Conservation (phyloP, 2,797 vertebrate species). For the Manis crassicaudata region DNA sequence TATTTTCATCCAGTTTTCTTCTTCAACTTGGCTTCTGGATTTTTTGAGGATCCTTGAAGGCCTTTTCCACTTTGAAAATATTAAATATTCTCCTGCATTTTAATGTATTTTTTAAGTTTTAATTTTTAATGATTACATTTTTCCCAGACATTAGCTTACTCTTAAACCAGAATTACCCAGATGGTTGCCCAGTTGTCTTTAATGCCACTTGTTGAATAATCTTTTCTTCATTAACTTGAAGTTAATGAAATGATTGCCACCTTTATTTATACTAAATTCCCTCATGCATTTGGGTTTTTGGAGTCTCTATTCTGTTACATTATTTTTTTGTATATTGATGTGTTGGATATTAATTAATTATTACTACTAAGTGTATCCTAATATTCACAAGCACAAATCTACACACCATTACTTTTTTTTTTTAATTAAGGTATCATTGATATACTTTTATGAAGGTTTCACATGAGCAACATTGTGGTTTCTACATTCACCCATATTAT, state of each 20-base stretch:
- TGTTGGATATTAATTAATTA: neutral
- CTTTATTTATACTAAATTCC: neutral
- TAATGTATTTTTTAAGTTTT: neutral
- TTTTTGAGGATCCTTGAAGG: constrained; percentile 11
- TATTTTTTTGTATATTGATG: neutral
- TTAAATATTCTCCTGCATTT: neutral
- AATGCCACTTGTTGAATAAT: neutral
- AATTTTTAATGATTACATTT: neutral
- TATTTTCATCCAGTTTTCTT: neutral
- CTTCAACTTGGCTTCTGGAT: neutral
- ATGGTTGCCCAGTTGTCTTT: neutral
- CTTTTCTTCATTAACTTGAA: constrained; percentile 16
- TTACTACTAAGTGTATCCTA: neutral
- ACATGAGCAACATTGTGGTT: neutral
- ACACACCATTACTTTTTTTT: neutral
- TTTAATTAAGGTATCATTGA: no score
- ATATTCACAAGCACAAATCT: neutral
- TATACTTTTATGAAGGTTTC: no score
- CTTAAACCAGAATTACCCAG: neutral
- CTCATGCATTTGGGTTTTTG: neutral
- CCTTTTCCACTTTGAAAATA: neutral
- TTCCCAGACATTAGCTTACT: neutral
- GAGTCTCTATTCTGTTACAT: neutral
- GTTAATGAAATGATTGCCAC: neutral
- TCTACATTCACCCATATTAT: neutral